Percentiles rank a stretch among this genome's conserved stretches.
Conservation (phyloP, 2,113 vertebrate genomes). For the Nerophis ophidion region DNA sequence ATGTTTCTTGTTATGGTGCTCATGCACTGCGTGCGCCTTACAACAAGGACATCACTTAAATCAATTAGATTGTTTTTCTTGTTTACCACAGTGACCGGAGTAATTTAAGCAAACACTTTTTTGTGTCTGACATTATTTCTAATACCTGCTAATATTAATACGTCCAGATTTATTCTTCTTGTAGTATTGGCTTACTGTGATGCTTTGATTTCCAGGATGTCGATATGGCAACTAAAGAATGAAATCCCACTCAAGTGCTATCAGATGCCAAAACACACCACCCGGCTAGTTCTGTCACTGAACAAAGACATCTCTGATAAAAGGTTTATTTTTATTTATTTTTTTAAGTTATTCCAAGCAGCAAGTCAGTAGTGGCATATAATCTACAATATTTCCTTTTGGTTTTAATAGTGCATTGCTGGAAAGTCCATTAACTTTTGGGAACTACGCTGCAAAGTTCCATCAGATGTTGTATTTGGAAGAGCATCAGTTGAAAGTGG, state of each 20-base stretch:
- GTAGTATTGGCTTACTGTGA: neutral
- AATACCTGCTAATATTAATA: no score
- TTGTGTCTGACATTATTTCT: no score
- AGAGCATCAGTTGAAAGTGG: constrained; percentile 84
- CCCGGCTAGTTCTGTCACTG: constrained; percentile 33
- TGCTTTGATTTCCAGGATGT: constrained; percentile 30
- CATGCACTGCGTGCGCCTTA: no score
- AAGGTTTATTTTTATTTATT: constrained; percentile 29
- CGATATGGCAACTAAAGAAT: constrained; percentile 3
- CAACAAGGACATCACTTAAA: no score
- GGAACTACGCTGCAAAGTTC: constrained; percentile 76
- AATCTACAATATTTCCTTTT: no score
- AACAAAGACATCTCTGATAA: accelerated
- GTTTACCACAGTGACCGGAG: no score
- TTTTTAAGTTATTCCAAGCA: no score
- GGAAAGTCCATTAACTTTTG: constrained; percentile 60
- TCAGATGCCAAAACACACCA: constrained; percentile 13
- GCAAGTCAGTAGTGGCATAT: no score
- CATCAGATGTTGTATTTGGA: constrained; percentile 82
- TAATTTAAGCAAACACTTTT: no score
- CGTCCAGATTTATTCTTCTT: no score
- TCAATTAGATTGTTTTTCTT: no score
- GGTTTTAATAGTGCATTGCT: constrained; percentile 56
- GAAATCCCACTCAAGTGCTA: neutral
- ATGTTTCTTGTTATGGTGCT: no score